These are phyloP conservation scores for Pelochelys cantorii DNA, from an alignment of 2,797 vertebrate species.

Conservation along the genomic window DNA sequence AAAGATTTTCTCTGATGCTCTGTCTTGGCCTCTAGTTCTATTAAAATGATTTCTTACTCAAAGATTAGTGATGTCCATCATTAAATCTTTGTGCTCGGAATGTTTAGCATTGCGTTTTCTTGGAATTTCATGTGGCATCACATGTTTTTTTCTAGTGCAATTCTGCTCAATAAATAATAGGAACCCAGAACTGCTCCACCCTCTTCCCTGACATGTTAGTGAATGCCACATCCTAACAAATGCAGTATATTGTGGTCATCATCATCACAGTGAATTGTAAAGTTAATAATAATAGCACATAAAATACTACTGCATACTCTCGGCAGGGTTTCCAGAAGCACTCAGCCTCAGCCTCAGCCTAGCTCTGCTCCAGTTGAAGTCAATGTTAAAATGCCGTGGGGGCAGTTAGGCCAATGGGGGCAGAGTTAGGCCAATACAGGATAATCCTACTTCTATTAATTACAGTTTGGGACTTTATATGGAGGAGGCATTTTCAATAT, in stretches of 20 bases:
- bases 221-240: conserved; percentile 7
- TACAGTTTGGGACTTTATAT: conserved; percentile 24
- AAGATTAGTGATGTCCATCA: conserved; percentile 24
- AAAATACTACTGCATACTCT: background rate
- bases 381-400: background rate
- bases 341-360: background rate
- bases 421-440: background rate
- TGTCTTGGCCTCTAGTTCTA: conserved; percentile 7
- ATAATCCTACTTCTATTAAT: background rate
- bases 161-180: conserved; percentile 42
- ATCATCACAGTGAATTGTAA: background rate
- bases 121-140: conserved; percentile 64
- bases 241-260: conserved; percentile 18
- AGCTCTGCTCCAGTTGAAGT: background rate
- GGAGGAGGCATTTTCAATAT: background rate
- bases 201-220: background rate
- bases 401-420: background rate
- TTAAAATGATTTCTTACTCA: conserved; percentile 36
- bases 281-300: background rate
- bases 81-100: conserved; percentile 52
- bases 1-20: conserved; percentile 39
- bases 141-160: conserved; percentile 48
- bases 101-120: conserved; percentile 50
- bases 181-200: conserved; percentile 22
- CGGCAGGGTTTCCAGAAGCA: conserved; percentile 9